Evolutionary conservation across 1,140 invertebrate species (phyloP).

Genomic region (Penaeus japonicus): DNA sequence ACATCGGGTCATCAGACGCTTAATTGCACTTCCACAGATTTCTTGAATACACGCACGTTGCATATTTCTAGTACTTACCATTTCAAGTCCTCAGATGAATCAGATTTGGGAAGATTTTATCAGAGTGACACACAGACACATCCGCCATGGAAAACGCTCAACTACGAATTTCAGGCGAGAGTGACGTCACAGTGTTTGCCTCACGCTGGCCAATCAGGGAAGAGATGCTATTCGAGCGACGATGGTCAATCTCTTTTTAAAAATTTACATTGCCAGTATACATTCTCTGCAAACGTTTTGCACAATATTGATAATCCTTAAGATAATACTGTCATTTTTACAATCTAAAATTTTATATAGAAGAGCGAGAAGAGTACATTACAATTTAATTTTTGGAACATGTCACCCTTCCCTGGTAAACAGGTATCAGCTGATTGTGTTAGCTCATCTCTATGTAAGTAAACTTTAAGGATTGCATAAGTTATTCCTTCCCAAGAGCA

Average conservation of each 20-base stretch:
- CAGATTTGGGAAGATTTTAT: slow-evolving; percentile 28
- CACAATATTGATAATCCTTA: no score
- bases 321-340: no score
- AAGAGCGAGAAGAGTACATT: no score
- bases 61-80: slow-evolving; percentile 19
- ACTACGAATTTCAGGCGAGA: slow-evolving; percentile 43
- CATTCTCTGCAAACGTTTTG: background rate
- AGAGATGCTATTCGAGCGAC: background rate
- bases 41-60: slow-evolving; percentile 10
- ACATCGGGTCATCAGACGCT: background rate
- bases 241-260: background rate
- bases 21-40: background rate
- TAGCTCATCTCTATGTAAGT: background rate
- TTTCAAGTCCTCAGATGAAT: slow-evolving; percentile 39
- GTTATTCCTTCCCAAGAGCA: background rate
- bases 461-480: background rate
- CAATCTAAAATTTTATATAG: no score
- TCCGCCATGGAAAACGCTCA: slow-evolving; percentile 39
- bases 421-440: slow-evolving; percentile 13
- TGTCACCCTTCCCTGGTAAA: background rate
- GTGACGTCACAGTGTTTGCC: slow-evolving; percentile 51
- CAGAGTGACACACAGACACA: slow-evolving; percentile 38
- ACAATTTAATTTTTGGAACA: background rate
- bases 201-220: slow-evolving; percentile 26
- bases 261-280: background rate